These are phyloP conservation scores for Cephalophus harveyi DNA, from an alignment of 2,113 vertebrate genomes.

Conservation along the genomic window DNA sequence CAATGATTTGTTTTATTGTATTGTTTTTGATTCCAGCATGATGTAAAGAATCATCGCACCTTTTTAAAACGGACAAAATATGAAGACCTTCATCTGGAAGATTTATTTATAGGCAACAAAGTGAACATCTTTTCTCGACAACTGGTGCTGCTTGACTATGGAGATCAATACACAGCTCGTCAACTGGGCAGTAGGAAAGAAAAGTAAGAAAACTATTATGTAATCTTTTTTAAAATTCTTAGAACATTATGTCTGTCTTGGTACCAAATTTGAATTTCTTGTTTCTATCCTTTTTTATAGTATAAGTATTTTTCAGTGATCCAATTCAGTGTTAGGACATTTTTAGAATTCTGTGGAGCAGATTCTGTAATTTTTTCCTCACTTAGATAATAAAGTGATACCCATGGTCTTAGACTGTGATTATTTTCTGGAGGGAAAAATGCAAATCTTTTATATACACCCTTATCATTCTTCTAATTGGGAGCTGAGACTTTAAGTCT, in stretches of 20 bases:
- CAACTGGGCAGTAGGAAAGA: conserved; percentile 93
- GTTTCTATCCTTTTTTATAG: background rate
- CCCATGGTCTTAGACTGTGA: background rate
- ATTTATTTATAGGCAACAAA: conserved; percentile 93
- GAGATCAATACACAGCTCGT: conserved; percentile 92
- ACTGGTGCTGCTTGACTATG: conserved; percentile 90
- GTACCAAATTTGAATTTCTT: background rate
- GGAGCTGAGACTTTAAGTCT: background rate
- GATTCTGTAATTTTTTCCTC: background rate
- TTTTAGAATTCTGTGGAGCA: background rate
- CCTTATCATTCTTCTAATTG: background rate
- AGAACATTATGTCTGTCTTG: background rate
- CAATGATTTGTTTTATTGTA: background rate
- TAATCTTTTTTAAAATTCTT: accelerated
- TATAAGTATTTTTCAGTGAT: background rate
- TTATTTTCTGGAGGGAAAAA: background rate
- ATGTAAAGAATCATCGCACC: conserved; percentile 91
- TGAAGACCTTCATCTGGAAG: conserved; percentile 85
- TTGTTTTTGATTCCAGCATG: conserved; percentile 83
- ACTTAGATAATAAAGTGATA: background rate
- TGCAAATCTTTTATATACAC: background rate
- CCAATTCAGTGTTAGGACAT: background rate
- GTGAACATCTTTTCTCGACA: conserved; percentile 93
- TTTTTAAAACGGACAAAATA: conserved; percentile 92
- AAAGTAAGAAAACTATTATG: conserved; percentile 81